phyloP scores from a whole-genome alignment of 2,888 invertebrate species.

The Andrena camellia region DNA sequence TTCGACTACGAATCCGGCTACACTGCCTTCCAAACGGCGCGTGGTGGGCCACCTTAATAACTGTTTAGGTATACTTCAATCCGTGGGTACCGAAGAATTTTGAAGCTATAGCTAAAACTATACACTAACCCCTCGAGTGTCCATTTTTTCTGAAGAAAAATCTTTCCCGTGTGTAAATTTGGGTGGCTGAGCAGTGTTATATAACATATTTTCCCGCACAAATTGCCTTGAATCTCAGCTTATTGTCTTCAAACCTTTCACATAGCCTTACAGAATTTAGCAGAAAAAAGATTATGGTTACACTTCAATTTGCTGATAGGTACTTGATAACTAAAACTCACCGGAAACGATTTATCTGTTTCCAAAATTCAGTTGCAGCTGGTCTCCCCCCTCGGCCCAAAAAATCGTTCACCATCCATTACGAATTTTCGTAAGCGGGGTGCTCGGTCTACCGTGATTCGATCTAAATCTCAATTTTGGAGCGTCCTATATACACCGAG shows the following conservation, averaged over 20 bases:
- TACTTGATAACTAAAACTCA: too few relatives aligned
- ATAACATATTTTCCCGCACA: too few relatives aligned
- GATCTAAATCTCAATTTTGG: constrained; percentile 84
- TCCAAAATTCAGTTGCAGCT: constrained; percentile 6
- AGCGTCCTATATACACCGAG: constrained; percentile 70
- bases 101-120: too few relatives aligned
- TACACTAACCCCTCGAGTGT: too few relatives aligned
- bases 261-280: too few relatives aligned
- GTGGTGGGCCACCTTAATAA: not conserved
- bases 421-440: constrained; percentile 46
- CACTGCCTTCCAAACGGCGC: constrained; percentile 29
- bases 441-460: constrained; percentile 78
- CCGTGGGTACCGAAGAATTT: not conserved
- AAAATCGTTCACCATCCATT: constrained; percentile 72
- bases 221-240: too few relatives aligned
- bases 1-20: constrained; percentile 23
- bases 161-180: too few relatives aligned
- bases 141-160: too few relatives aligned
- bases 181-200: too few relatives aligned
- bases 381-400: constrained; percentile 20
- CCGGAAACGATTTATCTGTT: not conserved
- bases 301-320: too few relatives aligned
- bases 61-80: not conserved
- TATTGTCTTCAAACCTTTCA: too few relatives aligned
- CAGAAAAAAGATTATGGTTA: too few relatives aligned